phyloP scores from a whole-genome alignment of 2,113 vertebrate genomes.

The Zootoca vivipara region DNA sequence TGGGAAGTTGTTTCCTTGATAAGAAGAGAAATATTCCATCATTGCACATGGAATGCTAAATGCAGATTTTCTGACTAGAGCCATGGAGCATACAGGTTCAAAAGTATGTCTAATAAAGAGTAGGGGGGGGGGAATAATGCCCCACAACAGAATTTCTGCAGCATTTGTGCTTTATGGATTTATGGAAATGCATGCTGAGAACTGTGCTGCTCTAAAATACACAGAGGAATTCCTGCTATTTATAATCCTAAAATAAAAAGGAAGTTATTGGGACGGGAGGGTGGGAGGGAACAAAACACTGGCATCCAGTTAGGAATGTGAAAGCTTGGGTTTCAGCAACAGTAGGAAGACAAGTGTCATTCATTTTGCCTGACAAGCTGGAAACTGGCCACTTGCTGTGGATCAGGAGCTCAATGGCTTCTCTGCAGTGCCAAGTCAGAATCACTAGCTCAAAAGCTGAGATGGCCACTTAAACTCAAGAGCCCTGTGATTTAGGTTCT shows the following conservation, averaged over 20 bases:
- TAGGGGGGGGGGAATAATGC: not conserved
- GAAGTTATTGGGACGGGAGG: not conserved
- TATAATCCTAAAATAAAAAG: slow-evolving; percentile 4
- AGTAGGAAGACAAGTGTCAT: slow-evolving; percentile 2
- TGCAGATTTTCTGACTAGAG: not conserved
- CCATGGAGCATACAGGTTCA: not conserved
- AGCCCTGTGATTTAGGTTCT: not conserved
- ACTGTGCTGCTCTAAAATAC: not conserved
- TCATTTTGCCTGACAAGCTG: not conserved
- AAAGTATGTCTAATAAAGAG: not conserved
- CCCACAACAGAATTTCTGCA: not conserved
- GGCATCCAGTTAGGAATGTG: slow-evolving; percentile 9
- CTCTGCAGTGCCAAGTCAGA: not conserved
- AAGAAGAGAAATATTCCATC: not conserved
- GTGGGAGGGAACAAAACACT: not conserved
- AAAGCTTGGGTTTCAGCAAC: slow-evolving; percentile 1
- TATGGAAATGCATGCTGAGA: not conserved
- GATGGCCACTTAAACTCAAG: not conserved
- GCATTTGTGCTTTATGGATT: not conserved
- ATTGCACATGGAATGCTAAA: not conserved
- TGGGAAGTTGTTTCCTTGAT: not conserved
- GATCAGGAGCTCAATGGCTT: not conserved
- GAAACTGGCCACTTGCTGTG: not conserved
- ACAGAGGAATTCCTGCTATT: slow-evolving; percentile 22
- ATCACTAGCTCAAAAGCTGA: not conserved